A percentile compares a stretch with the other conserved stretches of the same genome.
phyloP scores from a whole-genome alignment of 2,888 invertebrate genomes.

The Arge pagana region DNA sequence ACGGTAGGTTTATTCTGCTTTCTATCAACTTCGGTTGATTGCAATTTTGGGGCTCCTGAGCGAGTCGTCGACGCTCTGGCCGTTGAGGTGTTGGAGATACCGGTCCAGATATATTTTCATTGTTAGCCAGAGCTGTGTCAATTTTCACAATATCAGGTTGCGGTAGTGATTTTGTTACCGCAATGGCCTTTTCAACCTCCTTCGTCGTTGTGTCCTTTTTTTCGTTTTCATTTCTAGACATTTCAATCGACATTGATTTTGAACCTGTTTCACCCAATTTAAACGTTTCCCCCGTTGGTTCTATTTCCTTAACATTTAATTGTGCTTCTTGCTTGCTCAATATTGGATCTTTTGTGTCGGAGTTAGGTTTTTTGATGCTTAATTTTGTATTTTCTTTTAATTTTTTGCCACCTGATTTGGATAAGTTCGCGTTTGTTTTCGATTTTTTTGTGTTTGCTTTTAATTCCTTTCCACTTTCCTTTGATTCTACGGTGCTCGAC shows the following conservation, averaged over 20 bases:
- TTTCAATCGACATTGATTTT: not conserved
- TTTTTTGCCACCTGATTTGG: conserved; percentile 2
- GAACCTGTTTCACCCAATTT: not conserved
- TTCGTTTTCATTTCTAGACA: not conserved
- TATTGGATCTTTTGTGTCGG: not conserved
- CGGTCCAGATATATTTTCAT: not conserved
- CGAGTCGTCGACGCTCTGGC: conserved; percentile 38
- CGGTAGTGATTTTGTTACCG: conserved; percentile 36
- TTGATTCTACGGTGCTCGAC: too few relatives aligned
- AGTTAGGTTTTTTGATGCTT: too few relatives aligned
- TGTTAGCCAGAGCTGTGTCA: not conserved
- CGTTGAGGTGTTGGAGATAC: conserved; percentile 35
- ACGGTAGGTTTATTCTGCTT: not conserved
- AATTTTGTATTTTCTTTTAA: conserved; percentile 3
- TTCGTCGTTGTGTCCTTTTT: not conserved
- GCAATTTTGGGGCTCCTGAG: conserved; percentile 26
- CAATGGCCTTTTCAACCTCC: conserved; percentile 34
- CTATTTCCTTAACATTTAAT: conserved; percentile 18
- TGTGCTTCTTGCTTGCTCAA: conserved; percentile 6
- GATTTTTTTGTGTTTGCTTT: not conserved
- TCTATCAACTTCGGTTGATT: not conserved
- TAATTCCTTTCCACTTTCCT: conserved; percentile 12
- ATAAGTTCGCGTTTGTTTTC: too few relatives aligned
- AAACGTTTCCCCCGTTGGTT: not conserved
- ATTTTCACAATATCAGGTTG: conserved; percentile 14